Base-by-base conservation (phyloP, 2,888 invertebrate species). In the Orthosia gothica region DNA sequence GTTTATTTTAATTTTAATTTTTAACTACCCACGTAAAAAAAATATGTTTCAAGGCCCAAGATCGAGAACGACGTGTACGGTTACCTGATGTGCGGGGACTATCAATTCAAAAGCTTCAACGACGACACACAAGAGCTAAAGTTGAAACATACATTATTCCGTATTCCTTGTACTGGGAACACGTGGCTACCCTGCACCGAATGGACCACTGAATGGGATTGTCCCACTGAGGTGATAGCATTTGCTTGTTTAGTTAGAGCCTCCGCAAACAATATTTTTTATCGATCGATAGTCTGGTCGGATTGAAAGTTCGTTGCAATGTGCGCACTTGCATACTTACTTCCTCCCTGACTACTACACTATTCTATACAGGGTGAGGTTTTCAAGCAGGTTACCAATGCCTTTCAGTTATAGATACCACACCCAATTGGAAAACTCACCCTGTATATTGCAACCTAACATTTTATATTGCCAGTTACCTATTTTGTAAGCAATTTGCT, bases 131-230 rank as follows among this genome's bases (percentile, higher is more conserved):
- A 82, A 52, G 74, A 74, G 12, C 77, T 86, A 5, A 94, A 92
- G 81, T 69, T 93, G 47, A 94, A 93, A 73, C 96, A 96, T 78
- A 92, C 92, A 0, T 94, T 94, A 94, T 96, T 96, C 73, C 93
- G 96, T 5, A 92, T 96, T 80, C 95, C 96, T 3, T 96, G 96
- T 77, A 93, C 95, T 23, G 96, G 95, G 0, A 94, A 96, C 80
- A 96, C 96, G 2, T 95, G 95, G 94, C 79, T 88, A 13, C 93
- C 94, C 7, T 96, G 96, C 78, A 92, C 93, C 0, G 95, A 95
- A 74, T 95, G 93, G 94, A 84, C 81, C 7, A 92, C 95, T 0
- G 94, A 95, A 75, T 96, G 94, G 93, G 93, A 94, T 54, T 95
- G 94, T 84, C 95, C 95, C 12, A 90, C 88, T 66, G 95, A 96